These are phyloP conservation scores for Conus betulinus DNA, from an alignment of 1,140 invertebrate genomes.

Conservation along the genomic window DNA sequence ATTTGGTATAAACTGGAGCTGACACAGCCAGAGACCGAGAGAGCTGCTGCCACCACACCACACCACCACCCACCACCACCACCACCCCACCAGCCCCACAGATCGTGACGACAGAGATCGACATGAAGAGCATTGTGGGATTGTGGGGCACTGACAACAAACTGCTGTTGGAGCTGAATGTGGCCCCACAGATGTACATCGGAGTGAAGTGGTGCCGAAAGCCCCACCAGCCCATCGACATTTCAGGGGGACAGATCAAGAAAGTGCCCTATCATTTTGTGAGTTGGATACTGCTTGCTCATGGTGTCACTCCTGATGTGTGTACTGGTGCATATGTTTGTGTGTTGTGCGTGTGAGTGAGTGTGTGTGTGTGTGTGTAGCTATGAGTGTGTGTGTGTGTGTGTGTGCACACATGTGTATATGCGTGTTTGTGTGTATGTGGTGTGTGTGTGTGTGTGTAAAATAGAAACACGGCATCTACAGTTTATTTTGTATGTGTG, in stretches of 20 bases:
- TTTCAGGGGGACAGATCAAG: neutral
- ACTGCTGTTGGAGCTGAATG: neutral
- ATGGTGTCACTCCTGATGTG: too few species aligned
- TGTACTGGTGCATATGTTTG: too few species aligned
- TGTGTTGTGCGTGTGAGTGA: too few species aligned
- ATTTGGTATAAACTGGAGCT: slow-evolving; percentile 8
- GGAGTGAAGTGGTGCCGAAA: neutral
- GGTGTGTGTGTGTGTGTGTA: too few species aligned
- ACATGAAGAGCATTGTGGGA: neutral
- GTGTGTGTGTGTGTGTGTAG: too few species aligned
- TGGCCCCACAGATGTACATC: neutral
- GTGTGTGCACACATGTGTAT: too few species aligned
- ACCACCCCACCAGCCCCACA: neutral
- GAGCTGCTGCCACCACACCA: neutral
- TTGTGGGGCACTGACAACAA: neutral
- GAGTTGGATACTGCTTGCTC: neutral
- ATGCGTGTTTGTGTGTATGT: too few species aligned
- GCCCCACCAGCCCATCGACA: neutral
- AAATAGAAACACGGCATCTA: too few species aligned
- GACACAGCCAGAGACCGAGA: neutral
- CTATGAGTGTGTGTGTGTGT: too few species aligned
- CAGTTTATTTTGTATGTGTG: too few species aligned
- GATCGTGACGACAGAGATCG: neutral
- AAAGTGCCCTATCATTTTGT: slow-evolving; percentile 8
- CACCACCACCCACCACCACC: too few species aligned